These are phyloP conservation scores for Argentina silus DNA, from an alignment of 2,797 vertebrate species.

Conservation along the genomic window DNA sequence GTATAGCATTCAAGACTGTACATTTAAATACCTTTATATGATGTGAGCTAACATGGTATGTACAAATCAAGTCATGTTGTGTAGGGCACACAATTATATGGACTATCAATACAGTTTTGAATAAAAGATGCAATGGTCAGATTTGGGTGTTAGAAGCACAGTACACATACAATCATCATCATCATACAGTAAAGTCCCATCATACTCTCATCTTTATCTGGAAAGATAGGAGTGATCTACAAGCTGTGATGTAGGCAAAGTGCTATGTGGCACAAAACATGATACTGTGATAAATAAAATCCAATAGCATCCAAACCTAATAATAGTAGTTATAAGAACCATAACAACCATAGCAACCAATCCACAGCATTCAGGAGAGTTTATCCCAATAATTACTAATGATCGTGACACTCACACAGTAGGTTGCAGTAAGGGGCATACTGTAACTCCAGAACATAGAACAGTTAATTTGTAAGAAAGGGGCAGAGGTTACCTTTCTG, in stretches of 20 bases:
- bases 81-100: conserved; percentile 22
- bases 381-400: conserved; percentile 26
- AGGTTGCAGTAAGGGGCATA: conserved; percentile 19
- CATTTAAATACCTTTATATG: conserved; percentile 34
- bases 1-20: conserved; percentile 43
- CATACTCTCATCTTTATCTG: conserved; percentile 5
- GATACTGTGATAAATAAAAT: conserved; percentile 4
- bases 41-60: conserved; percentile 37
- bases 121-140: conserved; percentile 22
- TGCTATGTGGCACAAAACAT: conserved; percentile 29
- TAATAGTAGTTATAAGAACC: conserved; percentile 12
- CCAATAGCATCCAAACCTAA: conserved; percentile 15
- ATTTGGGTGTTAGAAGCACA: conserved; percentile 39
- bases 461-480: conserved; percentile 35
- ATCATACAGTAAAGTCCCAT: neutral
- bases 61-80: conserved; percentile 24
- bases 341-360: conserved; percentile 20
- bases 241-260: conserved; percentile 39
- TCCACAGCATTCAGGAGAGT: neutral
- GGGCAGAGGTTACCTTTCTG: conserved; percentile 21
- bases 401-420: conserved; percentile 20
- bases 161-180: neutral
- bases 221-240: conserved; percentile 19
- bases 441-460: conserved; percentile 19
- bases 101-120: conserved; percentile 6